These are phyloP conservation scores for Lytechinus pictus DNA, from an alignment of 35 echinoderm and acorn worm genomes.

Conservation along the genomic window DNA sequence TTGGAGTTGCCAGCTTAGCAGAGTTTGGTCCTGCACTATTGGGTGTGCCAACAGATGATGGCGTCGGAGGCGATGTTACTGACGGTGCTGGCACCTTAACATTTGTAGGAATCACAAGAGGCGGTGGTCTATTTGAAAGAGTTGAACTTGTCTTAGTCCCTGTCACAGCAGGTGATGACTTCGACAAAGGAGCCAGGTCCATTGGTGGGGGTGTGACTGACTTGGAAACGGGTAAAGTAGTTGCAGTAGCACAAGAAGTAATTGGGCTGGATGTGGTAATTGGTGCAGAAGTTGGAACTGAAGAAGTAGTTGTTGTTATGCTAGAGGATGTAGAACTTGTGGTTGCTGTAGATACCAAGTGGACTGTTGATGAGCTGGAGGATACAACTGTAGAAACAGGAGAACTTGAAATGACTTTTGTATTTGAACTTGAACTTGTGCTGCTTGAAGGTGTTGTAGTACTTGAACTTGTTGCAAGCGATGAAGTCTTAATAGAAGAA, in stretches of 20 bases:
- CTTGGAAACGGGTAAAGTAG: not conserved
- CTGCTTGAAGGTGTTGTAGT: not conserved
- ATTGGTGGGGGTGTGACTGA: not conserved
- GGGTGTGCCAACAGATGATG: slow-evolving; percentile 32
- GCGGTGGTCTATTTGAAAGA: slow-evolving; percentile 44
- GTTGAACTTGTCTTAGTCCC: slow-evolving; percentile 32
- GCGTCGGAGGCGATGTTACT: not conserved
- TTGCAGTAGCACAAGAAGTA: not conserved
- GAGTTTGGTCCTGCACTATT: slow-evolving; percentile 35
- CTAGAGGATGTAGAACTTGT: slow-evolving; percentile 34
- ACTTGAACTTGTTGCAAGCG: not conserved
- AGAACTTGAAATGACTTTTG: slow-evolving; percentile 5
- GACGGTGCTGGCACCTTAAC: slow-evolving; percentile 28
- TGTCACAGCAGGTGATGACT: not conserved
- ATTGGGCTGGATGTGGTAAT: not conserved
- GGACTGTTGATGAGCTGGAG: not conserved
- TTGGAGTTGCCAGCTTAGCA: slow-evolving; percentile 9
- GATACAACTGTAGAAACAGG: slow-evolving; percentile 6
- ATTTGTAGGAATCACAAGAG: slow-evolving; percentile 29
- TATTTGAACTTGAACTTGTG: not conserved
- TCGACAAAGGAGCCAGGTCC: not conserved
- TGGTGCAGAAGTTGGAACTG: not conserved
- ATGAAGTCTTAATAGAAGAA: not conserved
- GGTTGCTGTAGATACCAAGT: not conserved
- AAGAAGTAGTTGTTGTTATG: slow-evolving; percentile 1